phyloP scores from a whole-genome alignment of 2,888 invertebrate species.

The Chouioia cunea region DNA sequence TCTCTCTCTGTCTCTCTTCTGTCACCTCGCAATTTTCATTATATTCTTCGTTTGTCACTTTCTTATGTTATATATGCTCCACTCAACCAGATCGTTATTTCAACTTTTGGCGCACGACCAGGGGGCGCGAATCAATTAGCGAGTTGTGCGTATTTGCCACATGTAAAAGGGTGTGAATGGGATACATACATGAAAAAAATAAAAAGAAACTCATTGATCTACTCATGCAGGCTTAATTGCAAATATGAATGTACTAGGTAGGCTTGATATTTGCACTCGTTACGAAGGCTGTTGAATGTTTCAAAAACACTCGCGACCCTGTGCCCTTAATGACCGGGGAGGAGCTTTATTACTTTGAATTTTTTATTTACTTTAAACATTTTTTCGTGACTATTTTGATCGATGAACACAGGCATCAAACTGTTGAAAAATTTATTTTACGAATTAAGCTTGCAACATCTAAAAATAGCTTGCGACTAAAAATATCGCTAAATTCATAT shows the following conservation, averaged over 20 bases:
- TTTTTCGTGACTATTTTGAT: too few species aligned
- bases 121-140: slow-evolving; percentile 35
- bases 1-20: slow-evolving; percentile 27
- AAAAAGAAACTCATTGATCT: slow-evolving; percentile 30
- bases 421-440: too few species aligned
- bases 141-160: slow-evolving; percentile 12
- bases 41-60: background rate
- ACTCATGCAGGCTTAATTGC: slow-evolving; percentile 21
- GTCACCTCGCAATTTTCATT: slow-evolving; percentile 23
- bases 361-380: too few species aligned
- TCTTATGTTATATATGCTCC: too few species aligned
- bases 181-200: background rate
- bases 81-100: background rate
- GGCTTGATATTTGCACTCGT: slow-evolving; percentile 19
- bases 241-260: background rate
- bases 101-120: slow-evolving; percentile 1
- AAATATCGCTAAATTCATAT: too few species aligned
- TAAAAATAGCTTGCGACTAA: too few species aligned
- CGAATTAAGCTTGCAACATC: too few species aligned
- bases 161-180: background rate
- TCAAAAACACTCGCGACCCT: background rate
- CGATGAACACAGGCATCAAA: too few species aligned
- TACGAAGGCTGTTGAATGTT: slow-evolving; percentile 9
- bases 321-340: too few species aligned
- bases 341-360: too few species aligned